Percentiles rank a stretch among this genome's conserved stretches.
Evolutionary conservation across 2,888 invertebrate genomes (phyloP).

Genomic region (Monochamus alternatus): DNA sequence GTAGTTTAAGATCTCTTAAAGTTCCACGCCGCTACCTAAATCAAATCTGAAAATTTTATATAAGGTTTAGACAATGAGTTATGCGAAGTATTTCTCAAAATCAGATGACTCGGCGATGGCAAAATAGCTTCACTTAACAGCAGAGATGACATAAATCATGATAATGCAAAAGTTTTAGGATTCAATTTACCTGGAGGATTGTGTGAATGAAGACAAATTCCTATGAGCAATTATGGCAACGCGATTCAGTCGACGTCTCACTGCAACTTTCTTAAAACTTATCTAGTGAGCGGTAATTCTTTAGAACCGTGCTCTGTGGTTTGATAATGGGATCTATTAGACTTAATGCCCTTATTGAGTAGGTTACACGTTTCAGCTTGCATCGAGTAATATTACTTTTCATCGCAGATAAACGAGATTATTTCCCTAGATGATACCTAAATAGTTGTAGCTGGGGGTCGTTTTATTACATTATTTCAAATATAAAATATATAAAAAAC

Average conservation of each 20-base stretch:
- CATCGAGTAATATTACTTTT: neutral
- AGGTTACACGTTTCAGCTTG: neutral
- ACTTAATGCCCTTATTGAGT: slow-evolving; percentile 3
- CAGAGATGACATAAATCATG: slow-evolving; percentile 63
- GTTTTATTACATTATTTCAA: too few relatives aligned
- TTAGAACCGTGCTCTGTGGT: slow-evolving; percentile 11
- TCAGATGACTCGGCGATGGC: slow-evolving; percentile 47
- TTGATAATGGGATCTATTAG: slow-evolving; percentile 14
- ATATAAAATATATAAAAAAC: too few relatives aligned
- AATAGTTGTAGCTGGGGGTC: too few relatives aligned
- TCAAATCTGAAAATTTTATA: slow-evolving; percentile 23
- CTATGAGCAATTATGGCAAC: slow-evolving; percentile 49
- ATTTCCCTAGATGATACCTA: too few relatives aligned
- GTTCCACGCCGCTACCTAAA: neutral
- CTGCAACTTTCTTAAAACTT: slow-evolving; percentile 38
- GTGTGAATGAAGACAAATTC: slow-evolving; percentile 63
- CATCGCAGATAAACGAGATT: too few relatives aligned
- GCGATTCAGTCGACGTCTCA: slow-evolving; percentile 29
- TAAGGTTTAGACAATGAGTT: slow-evolving; percentile 35
- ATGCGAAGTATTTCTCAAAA: slow-evolving; percentile 59
- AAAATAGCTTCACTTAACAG: slow-evolving; percentile 57
- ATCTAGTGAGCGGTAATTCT: slow-evolving; percentile 42
- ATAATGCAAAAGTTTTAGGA: slow-evolving; percentile 66
- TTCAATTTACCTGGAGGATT: slow-evolving; percentile 62
- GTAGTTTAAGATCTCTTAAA: neutral